These are phyloP conservation scores for Egretta garzetta DNA, from an alignment of 2,113 vertebrate species.

Conservation along the genomic window DNA sequence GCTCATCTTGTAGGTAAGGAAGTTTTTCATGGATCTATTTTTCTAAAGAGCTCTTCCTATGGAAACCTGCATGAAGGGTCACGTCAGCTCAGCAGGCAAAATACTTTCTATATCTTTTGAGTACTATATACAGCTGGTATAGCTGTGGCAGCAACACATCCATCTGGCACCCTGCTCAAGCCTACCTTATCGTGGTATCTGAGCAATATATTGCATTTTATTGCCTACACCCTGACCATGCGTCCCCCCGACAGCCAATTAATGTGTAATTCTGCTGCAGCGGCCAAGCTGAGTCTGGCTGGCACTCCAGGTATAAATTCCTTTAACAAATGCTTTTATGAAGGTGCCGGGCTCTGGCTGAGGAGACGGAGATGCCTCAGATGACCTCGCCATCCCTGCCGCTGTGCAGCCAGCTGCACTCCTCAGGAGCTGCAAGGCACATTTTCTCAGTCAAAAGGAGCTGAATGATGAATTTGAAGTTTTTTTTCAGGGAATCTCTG, in stretches of 20 bases:
- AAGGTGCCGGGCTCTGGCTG: not conserved
- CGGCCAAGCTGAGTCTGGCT: not conserved
- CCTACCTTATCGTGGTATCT: accelerated
- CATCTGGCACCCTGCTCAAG: not conserved
- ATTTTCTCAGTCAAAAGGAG: not conserved
- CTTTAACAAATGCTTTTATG: not conserved
- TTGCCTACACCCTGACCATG: accelerated
- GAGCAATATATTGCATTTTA: not conserved
- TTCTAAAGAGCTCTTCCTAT: not conserved
- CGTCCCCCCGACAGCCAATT: not conserved
- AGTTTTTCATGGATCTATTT: not conserved
- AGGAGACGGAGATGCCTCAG: not conserved
- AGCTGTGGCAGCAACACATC: not conserved
- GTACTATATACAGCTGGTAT: not conserved
- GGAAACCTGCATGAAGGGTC: not conserved
- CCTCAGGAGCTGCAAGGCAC: not conserved
- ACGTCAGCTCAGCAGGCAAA: not conserved
- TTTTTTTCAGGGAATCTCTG: not conserved
- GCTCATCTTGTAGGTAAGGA: not conserved
- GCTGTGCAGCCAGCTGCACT: not conserved
- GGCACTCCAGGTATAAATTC: not conserved
- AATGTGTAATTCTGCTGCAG: not conserved
- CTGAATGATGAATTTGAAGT: not conserved
- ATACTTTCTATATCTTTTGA: not conserved
- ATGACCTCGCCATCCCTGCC: not conserved